Conservation (phyloP, 2,888 invertebrate genomes). For the Lasioglossum villosulum region DNA sequence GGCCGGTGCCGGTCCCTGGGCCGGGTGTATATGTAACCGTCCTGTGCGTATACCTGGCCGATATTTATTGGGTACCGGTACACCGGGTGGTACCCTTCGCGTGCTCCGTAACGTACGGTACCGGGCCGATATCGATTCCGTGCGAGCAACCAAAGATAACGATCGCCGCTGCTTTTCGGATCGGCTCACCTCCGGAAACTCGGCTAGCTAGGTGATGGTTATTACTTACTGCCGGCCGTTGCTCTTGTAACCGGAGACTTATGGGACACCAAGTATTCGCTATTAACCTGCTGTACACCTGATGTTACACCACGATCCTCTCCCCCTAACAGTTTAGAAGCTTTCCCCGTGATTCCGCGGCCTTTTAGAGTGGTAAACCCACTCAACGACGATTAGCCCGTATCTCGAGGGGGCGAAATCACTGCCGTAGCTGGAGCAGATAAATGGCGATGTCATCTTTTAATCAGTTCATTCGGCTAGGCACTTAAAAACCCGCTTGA, state of each 20-base stretch:
- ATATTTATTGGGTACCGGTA: constrained; percentile 70
- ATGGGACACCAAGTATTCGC: constrained; percentile 63
- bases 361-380: not conserved
- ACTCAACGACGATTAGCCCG: not conserved
- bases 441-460: not conserved
- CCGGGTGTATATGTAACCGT: constrained; percentile 52
- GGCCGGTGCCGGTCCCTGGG: not conserved
- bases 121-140: constrained; percentile 63
- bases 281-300: constrained; percentile 41
- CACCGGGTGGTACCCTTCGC: constrained; percentile 63
- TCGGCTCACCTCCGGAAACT: constrained; percentile 61
- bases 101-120: constrained; percentile 64
- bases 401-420: not conserved
- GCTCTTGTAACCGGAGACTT: constrained; percentile 67
- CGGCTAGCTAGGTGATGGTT: constrained; percentile 63
- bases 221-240: constrained; percentile 65
- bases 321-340: constrained; percentile 24
- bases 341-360: not conserved
- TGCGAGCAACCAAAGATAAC: constrained; percentile 63
- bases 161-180: constrained; percentile 63
- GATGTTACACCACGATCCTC: constrained; percentile 23
- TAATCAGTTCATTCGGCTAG: not conserved
- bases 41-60: constrained; percentile 44
- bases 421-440: not conserved
- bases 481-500: not conserved